Evolutionary conservation across 2,797 vertebrate genomes (phyloP), one percentile per base, ranked within the genome.

Genomic region (Melanotaenia parkinsoni): DNA sequence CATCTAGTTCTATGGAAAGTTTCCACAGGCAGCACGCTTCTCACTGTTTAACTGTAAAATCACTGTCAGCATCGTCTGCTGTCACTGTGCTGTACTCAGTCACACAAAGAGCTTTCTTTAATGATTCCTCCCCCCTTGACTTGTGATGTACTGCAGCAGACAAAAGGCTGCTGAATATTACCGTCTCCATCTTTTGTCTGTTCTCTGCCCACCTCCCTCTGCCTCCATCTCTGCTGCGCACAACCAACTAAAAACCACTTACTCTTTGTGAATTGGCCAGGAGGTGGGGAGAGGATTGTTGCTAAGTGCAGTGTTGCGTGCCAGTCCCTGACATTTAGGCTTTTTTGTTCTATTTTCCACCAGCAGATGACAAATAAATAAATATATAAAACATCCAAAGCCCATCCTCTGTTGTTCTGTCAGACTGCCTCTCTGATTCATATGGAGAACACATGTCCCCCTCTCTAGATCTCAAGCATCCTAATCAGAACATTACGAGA

Each of bases 251-350:
- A 76, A 80, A 86, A 80, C 22, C 63, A 59, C 68, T 85, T 43
- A 30, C 66, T 79, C 72, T 81, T 75, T 85, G 68, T 87, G 82
- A 88, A 87, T 88, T 65, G 82, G 62, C 73, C 79, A 70, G 84
- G 82, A 89, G 89, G 77, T 79, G 73, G 70, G 28, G 65, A 84
- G 81, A 70, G 79, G 57, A 82, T 89, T 89, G 85, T 86, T 90
- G 86, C 86, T 85, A 87, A 88, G 88, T 86, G 82, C 80, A 70
- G 75, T 3, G 75, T 58, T 43, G 78, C 80, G 78, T 64, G 74
- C 57, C 72, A 62, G 68, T 79, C 68, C 50, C 84, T 90, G 91
- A 91, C 91, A 92, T 93, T 93, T 91, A 84, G 72, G 76, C 54
- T 66, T 80, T 89, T 90, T 90, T 89, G 79, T 90, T 91, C 73